phyloP scores from a whole-genome alignment of 2,797 vertebrate species.

The Sarcoramphus papa region DNA sequence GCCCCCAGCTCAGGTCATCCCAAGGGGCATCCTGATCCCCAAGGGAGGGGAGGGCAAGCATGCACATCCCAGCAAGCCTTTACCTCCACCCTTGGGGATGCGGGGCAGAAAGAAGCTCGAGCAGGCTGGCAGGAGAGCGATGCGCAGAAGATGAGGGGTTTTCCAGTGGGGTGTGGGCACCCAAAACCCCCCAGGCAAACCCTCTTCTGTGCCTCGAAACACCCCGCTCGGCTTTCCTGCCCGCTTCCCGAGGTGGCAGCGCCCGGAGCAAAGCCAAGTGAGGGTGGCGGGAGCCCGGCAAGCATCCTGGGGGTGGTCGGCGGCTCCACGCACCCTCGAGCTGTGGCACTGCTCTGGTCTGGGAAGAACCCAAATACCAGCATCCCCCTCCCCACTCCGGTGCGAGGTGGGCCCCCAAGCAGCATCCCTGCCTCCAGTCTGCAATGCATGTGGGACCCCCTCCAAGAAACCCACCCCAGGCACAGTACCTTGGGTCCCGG shows the following conservation, averaged over 20 bases:
- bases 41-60: background rate
- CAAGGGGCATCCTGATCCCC: background rate
- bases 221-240: rapidly evolving
- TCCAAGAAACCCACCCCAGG: background rate
- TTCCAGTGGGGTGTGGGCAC: background rate
- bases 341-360: background rate
- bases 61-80: background rate
- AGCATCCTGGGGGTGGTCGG: background rate
- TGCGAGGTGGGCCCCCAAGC: too few relatives aligned
- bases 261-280: background rate
- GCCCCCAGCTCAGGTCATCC: background rate
- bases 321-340: rapidly evolving
- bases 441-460: rapidly evolving
- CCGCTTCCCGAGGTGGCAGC: background rate
- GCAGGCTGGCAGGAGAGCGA: constrained; percentile 50
- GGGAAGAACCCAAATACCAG: background rate
- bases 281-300: rapidly evolving
- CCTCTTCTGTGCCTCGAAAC: background rate
- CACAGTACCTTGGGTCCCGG: constrained; percentile 82
- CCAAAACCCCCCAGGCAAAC: background rate
- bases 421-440: background rate
- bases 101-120: constrained; percentile 58
- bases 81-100: constrained; percentile 39
- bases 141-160: background rate
- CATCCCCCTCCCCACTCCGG: rapidly evolving